Base-by-base conservation (phyloP, 2,113 vertebrate species). In the Turnix velox region DNA sequence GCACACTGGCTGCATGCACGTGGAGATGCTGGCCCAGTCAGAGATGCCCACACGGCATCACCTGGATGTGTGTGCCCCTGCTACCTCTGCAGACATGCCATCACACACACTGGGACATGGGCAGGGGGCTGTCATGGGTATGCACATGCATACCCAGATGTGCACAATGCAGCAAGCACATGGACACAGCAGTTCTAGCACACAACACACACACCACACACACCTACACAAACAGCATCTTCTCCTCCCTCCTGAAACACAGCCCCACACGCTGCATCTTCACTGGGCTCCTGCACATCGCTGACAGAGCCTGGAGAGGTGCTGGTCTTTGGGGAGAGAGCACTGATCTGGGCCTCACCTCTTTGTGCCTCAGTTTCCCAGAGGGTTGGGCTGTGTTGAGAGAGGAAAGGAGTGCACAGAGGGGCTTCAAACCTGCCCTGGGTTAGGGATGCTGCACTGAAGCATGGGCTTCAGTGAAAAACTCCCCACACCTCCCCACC, bases 61-160 rank as follows among this genome's bases (percentile, higher is more conserved):
- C 20, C 1, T 0, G 24, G 37, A 17, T 4, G 2, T 0, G 1
- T 9, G 48, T 87, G 49, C n/a, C 18, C 28, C 0, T 3, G n/a
- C 15, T 39, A 16, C 4, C 2, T 6, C 71, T 76, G n/a, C 45
- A 65, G 40, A 9, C 22, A 5, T 0, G 0, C 27, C 0, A 1
- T 63, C 46, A 9, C 49, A 22, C 3, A 0, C 35, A 8, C 7
- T 0, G 0, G n/a, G 51, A 23, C 3, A 1, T 0, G 4, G 52
- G 33, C 42, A 51, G 51, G 65, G 31, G 17, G 37, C 57, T 87
- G 54, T 1, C 43, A 42, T 0, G 2, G 31, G n/a, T 0, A 12
- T 52, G 14, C 65, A n/a, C 8, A 11, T n/a, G 42, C 14, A 5
- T 43, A 4, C 9, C 10, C 61, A 55, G 76, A 8, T 37, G 12